These are phyloP conservation scores for Sitobion miscanthi DNA, from an alignment of 1,140 invertebrate species.

Conservation along the genomic window DNA sequence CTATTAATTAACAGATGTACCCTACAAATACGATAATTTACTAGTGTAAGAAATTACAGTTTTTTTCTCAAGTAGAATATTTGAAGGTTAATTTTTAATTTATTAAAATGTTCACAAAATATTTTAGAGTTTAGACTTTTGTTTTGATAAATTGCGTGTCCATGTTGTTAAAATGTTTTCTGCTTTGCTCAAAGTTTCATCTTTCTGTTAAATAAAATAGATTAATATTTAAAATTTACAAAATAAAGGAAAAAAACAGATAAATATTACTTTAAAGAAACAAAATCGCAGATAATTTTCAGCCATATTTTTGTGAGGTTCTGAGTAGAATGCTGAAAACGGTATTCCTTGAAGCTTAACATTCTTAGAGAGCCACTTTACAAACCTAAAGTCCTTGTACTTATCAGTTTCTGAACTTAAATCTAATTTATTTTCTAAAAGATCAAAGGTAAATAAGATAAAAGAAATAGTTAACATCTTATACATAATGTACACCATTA, in stretches of 20 bases:
- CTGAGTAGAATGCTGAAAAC: slow-evolving; percentile 90
- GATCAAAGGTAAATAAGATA: slow-evolving; percentile 58
- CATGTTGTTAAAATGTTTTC: neutral
- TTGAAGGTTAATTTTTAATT: neutral
- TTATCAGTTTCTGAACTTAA: slow-evolving; percentile 73
- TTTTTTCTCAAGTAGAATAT: neutral
- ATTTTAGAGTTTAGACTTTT: slow-evolving; percentile 25
- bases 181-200: slow-evolving; percentile 73
- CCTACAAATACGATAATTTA: neutral
- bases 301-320: slow-evolving; percentile 80
- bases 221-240: neutral
- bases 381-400: slow-evolving; percentile 89
- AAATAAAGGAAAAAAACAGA: neutral
- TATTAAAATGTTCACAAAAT: neutral
- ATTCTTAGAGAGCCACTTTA: slow-evolving; percentile 93
- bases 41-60: neutral
- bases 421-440: slow-evolving; percentile 64
- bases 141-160: neutral
- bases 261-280: slow-evolving; percentile 83
- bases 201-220: slow-evolving; percentile 64
- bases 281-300: slow-evolving; percentile 91
- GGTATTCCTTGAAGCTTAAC: slow-evolving; percentile 93
- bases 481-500: neutral
- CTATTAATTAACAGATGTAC: no score
- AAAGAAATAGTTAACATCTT: neutral